These are phyloP conservation scores for Molossus alvarezi DNA, from an alignment of 2,797 vertebrate species.

Conservation along the genomic window DNA sequence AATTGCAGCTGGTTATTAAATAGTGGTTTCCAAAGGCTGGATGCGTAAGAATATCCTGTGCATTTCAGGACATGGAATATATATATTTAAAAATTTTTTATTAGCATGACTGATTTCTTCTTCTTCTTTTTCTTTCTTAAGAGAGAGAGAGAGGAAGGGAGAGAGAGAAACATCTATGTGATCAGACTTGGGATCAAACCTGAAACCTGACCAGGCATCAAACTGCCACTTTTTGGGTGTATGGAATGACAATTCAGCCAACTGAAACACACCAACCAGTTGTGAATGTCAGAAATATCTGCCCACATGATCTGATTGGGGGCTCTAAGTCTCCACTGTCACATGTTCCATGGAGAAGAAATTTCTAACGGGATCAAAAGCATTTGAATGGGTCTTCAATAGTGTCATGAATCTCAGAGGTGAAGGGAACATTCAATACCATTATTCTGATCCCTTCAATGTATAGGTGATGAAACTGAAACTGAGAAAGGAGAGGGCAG, in stretches of 20 bases:
- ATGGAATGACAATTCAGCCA: not conserved
- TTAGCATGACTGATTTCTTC: not conserved
- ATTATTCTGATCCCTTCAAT: not conserved
- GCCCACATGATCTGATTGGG: not conserved
- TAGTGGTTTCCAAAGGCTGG: not conserved
- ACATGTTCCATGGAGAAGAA: not conserved
- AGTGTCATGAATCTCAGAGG: not conserved
- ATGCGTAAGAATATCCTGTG: accelerated
- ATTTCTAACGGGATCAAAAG: not conserved
- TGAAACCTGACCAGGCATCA: not conserved
- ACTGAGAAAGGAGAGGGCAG: not conserved
- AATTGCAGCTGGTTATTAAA: not conserved
- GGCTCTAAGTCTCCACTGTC: not conserved
- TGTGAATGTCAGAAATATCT: not conserved
- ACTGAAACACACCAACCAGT: not conserved
- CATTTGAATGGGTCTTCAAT: not conserved
- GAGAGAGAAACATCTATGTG: not conserved
- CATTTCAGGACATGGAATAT: not conserved
- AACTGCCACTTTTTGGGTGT: not conserved
- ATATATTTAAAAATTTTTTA: not conserved
- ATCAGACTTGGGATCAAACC: not conserved
- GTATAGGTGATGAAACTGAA: not conserved
- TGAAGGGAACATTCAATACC: not conserved
- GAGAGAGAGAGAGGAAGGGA: not conserved
- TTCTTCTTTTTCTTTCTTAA: not conserved